Conservation (phyloP, 2,797 vertebrate genomes). For the Pipistrellus pipistrellus region DNA sequence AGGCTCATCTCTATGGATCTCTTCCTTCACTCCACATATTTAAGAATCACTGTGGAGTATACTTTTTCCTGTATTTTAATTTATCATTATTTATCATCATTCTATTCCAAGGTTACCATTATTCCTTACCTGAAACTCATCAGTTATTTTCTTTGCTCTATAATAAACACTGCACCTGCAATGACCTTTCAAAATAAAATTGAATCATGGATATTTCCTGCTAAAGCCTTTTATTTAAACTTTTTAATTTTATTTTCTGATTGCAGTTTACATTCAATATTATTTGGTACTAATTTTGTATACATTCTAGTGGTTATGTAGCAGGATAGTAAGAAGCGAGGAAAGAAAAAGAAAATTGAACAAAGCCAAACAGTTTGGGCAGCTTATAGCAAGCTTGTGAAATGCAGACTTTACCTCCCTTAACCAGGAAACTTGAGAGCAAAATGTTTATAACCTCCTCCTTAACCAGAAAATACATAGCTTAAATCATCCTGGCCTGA, state of each 20-base stretch:
- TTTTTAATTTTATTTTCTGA: neutral
- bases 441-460: too few relatives aligned
- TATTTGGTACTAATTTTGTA: neutral
- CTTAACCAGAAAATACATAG: too few relatives aligned
- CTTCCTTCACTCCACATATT: neutral
- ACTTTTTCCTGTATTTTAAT: neutral
- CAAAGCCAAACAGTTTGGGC: too few relatives aligned
- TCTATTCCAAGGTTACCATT: neutral
- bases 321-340: too few relatives aligned
- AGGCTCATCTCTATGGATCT: rapidly evolving
- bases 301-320: neutral
- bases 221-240: neutral
- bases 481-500: too few relatives aligned
- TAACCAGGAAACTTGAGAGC: too few relatives aligned
- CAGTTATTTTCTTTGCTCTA: neutral
- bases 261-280: neutral
- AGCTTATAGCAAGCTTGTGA: too few relatives aligned
- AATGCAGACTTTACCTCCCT: too few relatives aligned
- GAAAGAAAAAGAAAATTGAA: too few relatives aligned
- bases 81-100: neutral
- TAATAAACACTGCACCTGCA: constrained; percentile 12
- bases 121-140: neutral
- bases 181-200: neutral
- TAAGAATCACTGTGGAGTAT: neutral
- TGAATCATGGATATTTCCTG: neutral